These are phyloP conservation scores for Amphilophus citrinellus DNA, from an alignment of 2,113 vertebrate genomes.

Conservation along the genomic window DNA sequence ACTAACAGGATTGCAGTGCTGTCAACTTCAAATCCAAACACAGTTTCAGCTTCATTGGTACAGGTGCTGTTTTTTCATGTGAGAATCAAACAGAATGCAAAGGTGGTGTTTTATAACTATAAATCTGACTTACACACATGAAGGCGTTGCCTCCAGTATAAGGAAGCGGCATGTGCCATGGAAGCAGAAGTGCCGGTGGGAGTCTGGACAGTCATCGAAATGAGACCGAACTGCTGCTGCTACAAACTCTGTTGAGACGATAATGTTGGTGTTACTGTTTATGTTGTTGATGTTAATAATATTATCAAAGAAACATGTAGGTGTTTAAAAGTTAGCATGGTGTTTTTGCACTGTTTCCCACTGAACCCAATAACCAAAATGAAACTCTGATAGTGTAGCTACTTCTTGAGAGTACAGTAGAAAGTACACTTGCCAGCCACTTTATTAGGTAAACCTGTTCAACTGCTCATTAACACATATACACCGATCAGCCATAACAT, in stretches of 20 bases:
- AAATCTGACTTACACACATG: constrained; percentile 87
- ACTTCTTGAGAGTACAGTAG: not conserved
- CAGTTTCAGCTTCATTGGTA: not conserved
- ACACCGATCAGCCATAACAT: not conserved
- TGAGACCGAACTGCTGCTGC: constrained; percentile 89
- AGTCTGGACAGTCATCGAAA: constrained; percentile 89
- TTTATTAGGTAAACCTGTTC: not conserved
- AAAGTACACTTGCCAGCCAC: not conserved
- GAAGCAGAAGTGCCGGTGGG: constrained; percentile 90
- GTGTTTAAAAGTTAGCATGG: not conserved
- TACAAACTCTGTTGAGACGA: constrained; percentile 81
- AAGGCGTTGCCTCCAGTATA: constrained; percentile 87
- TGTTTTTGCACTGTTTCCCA: not conserved
- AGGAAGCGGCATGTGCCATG: constrained; percentile 92
- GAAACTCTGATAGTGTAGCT: not conserved
- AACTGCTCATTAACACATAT: not conserved
- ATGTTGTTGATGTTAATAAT: not conserved
- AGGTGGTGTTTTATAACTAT: not conserved
- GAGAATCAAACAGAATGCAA: not conserved
- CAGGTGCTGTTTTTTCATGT: not conserved
- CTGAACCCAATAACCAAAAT: not conserved
- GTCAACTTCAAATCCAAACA: not conserved
- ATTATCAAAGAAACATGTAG: not conserved
- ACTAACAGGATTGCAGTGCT: not conserved
- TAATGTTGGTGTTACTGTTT: not conserved